Percentiles rank a stretch among this genome's conserved stretches.
phyloP scores from a whole-genome alignment of 2,888 invertebrate genomes.

The Pyrocoelia pectoralis region DNA sequence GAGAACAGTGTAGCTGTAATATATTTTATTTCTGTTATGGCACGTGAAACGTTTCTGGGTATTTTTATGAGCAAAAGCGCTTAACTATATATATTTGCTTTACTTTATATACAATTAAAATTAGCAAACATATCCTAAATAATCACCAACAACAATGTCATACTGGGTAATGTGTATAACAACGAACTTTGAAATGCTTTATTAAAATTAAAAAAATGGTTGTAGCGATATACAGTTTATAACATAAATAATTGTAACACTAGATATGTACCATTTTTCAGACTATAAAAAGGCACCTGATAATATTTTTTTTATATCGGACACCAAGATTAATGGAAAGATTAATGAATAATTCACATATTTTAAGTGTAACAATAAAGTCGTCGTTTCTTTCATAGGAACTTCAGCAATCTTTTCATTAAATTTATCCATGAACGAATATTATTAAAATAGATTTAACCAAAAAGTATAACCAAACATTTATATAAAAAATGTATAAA shows the following conservation, averaged over 20 bases:
- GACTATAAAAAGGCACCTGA: neutral
- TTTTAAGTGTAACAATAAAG: too few species aligned
- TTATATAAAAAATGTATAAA: constrained; percentile 6
- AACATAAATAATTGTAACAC: neutral
- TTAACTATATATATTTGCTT: neutral
- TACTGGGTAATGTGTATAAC: too few species aligned
- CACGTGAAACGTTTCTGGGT: constrained; percentile 19
- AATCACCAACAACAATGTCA: too few species aligned
- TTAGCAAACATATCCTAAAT: neutral
- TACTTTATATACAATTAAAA: too few species aligned
- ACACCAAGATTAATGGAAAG: neutral
- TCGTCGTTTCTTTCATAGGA: too few species aligned
- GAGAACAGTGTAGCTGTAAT: constrained; percentile 26
- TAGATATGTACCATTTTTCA: constrained; percentile 1
- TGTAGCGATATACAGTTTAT: neutral
- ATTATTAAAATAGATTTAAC: too few species aligned
- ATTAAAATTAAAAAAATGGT: neutral
- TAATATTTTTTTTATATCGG: neutral
- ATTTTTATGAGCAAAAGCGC: neutral
- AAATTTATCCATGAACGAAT: neutral
- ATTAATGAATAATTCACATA: neutral
- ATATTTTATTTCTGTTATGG: constrained; percentile 33
- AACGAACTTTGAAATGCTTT: neutral
- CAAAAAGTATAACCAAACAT: neutral
- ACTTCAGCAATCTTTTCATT: neutral